Conservation (phyloP, 2,888 invertebrate genomes). For the Sinelater perroti region DNA sequence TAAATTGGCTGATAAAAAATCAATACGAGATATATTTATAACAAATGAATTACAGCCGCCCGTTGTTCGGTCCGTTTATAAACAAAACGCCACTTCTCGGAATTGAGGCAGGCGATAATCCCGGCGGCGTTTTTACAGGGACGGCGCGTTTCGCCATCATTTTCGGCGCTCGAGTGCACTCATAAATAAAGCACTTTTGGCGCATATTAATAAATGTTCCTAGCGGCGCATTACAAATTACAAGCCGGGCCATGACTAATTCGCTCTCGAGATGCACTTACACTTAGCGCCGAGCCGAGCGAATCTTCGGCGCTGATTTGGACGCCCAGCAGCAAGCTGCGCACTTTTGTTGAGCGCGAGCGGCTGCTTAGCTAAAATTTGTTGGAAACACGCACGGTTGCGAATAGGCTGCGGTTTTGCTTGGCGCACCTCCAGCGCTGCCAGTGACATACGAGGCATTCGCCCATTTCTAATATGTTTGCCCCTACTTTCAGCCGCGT, state of each 20-base stretch:
- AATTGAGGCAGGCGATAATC: too few relatives aligned
- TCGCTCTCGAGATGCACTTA: constrained; percentile 13
- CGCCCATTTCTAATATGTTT: constrained; percentile 7
- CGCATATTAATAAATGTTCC: constrained; percentile 11
- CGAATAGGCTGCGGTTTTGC: constrained; percentile 4
- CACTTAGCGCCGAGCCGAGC: not conserved
- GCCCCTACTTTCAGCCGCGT: not conserved
- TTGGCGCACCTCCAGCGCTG: constrained; percentile 13
- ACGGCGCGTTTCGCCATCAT: not conserved
- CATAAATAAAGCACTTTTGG: constrained; percentile 13
- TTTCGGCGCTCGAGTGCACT: not conserved
- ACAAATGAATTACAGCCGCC: too few relatives aligned
- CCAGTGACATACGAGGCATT: constrained; percentile 25
- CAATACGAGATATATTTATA: too few relatives aligned
- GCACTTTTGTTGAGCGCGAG: not conserved
- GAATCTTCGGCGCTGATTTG: not conserved
- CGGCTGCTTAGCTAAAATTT: not conserved
- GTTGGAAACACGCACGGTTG: not conserved
- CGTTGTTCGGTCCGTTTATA: too few relatives aligned
- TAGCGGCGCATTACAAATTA: constrained; percentile 1
- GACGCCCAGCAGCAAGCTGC: not conserved
- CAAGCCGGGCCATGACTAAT: constrained; percentile 8
- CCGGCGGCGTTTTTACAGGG: too few relatives aligned
- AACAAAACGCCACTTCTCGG: too few relatives aligned
- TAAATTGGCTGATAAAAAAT: too few relatives aligned